phyloP scores from a whole-genome alignment of 2,797 vertebrate genomes.

The Sebastes variabilis region DNA sequence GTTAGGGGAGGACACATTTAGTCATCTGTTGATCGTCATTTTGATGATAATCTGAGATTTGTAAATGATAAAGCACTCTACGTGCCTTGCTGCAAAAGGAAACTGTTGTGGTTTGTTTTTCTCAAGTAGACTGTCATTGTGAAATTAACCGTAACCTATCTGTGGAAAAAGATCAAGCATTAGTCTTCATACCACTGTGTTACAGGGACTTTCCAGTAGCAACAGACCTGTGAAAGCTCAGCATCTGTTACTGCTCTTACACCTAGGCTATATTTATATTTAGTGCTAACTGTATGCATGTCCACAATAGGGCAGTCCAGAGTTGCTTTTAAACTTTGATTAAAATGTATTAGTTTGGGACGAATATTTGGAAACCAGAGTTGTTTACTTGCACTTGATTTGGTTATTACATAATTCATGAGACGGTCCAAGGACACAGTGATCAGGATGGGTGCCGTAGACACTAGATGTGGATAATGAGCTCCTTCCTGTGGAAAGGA shows the following conservation, averaged over 20 bases:
- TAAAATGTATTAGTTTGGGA: neutral
- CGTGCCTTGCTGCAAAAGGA: neutral
- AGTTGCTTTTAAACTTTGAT: neutral
- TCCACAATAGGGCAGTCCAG: neutral
- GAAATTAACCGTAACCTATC: neutral
- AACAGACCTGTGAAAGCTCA: neutral
- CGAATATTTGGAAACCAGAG: neutral
- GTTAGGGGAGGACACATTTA: neutral
- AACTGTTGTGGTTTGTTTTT: neutral
- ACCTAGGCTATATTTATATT: neutral
- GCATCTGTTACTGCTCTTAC: neutral
- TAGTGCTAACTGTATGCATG: neutral
- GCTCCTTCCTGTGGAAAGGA: slow-evolving; percentile 71
- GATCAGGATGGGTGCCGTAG: slow-evolving; percentile 37
- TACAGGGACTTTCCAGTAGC: neutral
- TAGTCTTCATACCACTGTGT: neutral
- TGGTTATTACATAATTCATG: slow-evolving; percentile 47
- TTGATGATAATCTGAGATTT: neutral
- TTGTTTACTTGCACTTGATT: slow-evolving; percentile 24
- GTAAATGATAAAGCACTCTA: too few relatives aligned
- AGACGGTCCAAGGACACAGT: slow-evolving; percentile 40
- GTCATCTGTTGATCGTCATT: neutral
- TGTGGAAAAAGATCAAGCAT: neutral
- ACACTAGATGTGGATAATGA: slow-evolving; percentile 64
- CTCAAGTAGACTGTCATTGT: neutral